Base-by-base conservation (phyloP, 1,140 invertebrate genomes). In the Mercenaria mercenaria region DNA sequence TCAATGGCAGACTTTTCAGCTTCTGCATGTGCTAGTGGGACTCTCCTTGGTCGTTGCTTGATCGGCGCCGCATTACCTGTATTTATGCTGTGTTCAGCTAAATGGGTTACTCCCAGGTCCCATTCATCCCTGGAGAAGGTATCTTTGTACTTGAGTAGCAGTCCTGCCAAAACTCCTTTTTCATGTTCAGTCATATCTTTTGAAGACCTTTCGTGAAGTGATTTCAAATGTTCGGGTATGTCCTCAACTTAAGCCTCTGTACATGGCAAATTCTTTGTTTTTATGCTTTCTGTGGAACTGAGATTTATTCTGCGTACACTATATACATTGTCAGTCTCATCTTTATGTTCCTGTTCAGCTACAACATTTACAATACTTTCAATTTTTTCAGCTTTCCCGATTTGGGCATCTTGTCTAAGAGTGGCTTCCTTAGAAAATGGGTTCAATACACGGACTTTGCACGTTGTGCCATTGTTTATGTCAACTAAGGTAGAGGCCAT, bases 81-180 rank as follows among this genome's bases (percentile, higher is more conserved):
- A 34, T 90, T 82, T n/a, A 90, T 90, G n/a, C 50, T 56, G 32
- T 90, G 89, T 1, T 47, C 13, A 34, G 80, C 34, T 11, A 90
- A 13, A n/a, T 79, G n/a, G 34, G 89, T 77, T n/a, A 47, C 3
- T 47, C 89, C 89, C 2, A 90, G 37, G 81, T 90, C 83, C 4
- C 41, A 74, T 8, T 87, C 41, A 64, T 86, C 61, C 11, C 20
- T 69, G 1, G 89, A 74, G 82, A 90, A 90, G 2, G 83, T 29
- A 29, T 43, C 74, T 29, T 43, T 43, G 39, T 15, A 77, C 18
- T 77, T 41, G 8, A 43, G 8, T 29, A 77, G 29, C 18, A 77
- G 39, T 39, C 74, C 39, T 43, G 74, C 32, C 39, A 77, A 34
- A 34, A 37, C 74, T 43, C 15, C 15, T 41, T 77, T 15, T 77